Percentiles rank a stretch among this genome's conserved stretches.
Conservation (phyloP, 2,113 vertebrate genomes). For the Tylochromis polylepis region DNA sequence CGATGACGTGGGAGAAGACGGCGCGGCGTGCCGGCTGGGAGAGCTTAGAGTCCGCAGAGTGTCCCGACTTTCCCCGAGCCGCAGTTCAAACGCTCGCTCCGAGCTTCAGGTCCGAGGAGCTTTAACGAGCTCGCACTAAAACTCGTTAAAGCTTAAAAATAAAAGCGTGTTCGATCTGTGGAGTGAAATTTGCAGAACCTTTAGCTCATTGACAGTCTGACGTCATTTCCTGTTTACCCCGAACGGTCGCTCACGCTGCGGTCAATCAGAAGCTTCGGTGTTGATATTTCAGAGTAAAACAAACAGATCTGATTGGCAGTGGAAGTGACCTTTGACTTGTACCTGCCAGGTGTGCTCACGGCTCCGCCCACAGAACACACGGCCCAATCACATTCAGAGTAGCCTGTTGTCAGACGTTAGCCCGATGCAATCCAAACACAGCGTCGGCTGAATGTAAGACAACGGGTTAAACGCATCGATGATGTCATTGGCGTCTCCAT, state of each 20-base stretch:
- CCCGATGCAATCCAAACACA: background rate
- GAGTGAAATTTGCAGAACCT: background rate
- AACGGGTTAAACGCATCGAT: accelerated
- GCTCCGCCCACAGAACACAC: background rate
- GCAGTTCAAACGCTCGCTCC: background rate
- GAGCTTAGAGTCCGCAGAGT: background rate
- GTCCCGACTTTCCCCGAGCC: background rate
- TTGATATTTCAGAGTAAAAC: background rate
- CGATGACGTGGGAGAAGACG: background rate
- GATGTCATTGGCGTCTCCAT: background rate
- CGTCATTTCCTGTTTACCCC: background rate
- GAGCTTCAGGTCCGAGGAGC: background rate
- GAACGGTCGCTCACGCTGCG: accelerated
- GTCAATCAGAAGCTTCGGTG: background rate
- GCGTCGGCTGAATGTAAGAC: background rate
- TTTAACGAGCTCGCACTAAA: background rate
- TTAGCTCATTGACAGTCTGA: background rate
- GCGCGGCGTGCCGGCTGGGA: accelerated
- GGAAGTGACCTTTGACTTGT: background rate
- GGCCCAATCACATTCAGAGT: background rate
- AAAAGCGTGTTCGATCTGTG: background rate
- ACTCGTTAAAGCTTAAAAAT: background rate
- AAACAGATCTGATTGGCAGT: background rate
- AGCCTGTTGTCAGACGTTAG: background rate
- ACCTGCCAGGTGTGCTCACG: background rate